Percentiles rank a stretch among this genome's conserved stretches.
These are phyloP conservation scores for Drosophila burlai DNA, from an alignment of 1,140 invertebrate genomes.

Conservation along the genomic window DNA sequence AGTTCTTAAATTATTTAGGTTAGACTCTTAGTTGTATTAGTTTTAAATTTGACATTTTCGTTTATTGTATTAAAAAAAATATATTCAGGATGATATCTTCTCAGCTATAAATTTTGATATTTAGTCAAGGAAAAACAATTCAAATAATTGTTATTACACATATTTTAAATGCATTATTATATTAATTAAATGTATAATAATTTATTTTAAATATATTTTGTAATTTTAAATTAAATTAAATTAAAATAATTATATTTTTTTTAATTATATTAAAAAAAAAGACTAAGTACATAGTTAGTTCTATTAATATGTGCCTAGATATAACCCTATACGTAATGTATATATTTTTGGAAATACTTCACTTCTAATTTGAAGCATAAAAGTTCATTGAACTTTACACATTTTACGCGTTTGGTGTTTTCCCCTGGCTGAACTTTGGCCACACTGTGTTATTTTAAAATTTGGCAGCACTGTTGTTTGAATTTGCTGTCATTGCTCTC, in stretches of 20 bases:
- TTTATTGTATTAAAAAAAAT: background rate
- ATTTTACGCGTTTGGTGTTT: too few relatives aligned
- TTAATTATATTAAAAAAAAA: too few relatives aligned
- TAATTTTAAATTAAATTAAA: background rate
- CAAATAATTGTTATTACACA: background rate
- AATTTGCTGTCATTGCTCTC: background rate
- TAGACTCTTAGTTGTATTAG: background rate
- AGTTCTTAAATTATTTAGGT: background rate
- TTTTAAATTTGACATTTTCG: background rate
- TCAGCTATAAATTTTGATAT: background rate
- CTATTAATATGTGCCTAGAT: background rate
- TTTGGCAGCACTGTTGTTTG: slow-evolving; percentile 10
- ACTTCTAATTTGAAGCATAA: background rate
- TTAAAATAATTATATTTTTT: too few relatives aligned
- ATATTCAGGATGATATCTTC: background rate
- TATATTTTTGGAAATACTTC: background rate
- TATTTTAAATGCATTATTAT: too few relatives aligned
- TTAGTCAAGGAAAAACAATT: background rate
- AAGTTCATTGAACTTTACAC: background rate
- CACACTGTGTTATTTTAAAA: slow-evolving; percentile 3
- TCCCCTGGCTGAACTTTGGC: background rate
- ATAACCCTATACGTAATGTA: too few relatives aligned
- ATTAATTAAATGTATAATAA: too few relatives aligned
- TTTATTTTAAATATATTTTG: background rate
- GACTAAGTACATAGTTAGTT: too few relatives aligned